phyloP scores from a whole-genome alignment of 2,888 invertebrate species.

The Dichetophora obliterata region DNA sequence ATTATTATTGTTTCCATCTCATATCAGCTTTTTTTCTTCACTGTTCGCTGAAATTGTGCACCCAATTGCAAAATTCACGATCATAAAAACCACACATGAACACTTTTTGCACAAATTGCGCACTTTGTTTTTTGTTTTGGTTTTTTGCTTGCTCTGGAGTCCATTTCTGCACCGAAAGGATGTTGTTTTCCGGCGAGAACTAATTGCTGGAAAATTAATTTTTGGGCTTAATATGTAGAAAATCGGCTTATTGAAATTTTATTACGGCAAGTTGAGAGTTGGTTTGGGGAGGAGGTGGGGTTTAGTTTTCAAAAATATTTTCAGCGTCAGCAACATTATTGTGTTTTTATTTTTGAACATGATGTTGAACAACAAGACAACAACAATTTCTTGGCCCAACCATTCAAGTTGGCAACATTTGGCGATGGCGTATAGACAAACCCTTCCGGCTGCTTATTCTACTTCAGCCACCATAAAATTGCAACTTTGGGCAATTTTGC shows the following conservation, averaged over 20 bases:
- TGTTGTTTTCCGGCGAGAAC: constrained; percentile 24
- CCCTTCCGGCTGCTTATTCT: neutral
- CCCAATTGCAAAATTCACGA: constrained; percentile 7
- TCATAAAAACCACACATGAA: constrained; percentile 19
- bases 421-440: neutral
- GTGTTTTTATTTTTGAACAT: neutral
- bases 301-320: neutral
- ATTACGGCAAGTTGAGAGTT: neutral
- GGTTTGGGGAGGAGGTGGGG: neutral
- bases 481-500: constrained; percentile 6
- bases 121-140: neutral
- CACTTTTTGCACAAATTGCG: neutral
- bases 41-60: constrained; percentile 2
- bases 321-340: neutral
- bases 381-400: neutral
- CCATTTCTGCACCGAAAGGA: neutral
- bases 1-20: constrained; percentile 5
- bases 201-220: constrained; percentile 40
- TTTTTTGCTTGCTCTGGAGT: neutral
- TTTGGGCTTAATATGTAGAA: constrained; percentile 29
- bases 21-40: neutral
- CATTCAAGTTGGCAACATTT: constrained; percentile 9
- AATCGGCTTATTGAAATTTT: constrained; percentile 31
- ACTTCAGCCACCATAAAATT: neutral
- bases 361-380: neutral